phyloP scores from a whole-genome alignment of 2,113 vertebrate species.

The Platichthys stellatus region DNA sequence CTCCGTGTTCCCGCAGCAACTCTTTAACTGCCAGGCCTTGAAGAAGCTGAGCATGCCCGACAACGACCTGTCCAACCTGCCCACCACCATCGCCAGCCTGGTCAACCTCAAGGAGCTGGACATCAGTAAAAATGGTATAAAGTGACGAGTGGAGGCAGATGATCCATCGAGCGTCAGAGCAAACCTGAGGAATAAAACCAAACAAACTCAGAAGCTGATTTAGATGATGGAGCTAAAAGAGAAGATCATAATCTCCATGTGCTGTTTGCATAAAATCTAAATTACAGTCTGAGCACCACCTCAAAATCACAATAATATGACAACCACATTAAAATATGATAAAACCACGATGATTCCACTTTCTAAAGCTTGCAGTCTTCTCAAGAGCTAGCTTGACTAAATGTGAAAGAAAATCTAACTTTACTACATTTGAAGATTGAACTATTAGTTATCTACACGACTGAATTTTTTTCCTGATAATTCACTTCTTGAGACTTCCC shows the following conservation, averaged over 20 bases:
- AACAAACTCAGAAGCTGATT: neutral
- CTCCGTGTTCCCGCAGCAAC: conserved; percentile 86
- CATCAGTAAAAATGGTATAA: conserved; percentile 98
- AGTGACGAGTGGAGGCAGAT: too few relatives aligned
- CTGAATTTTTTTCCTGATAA: too few relatives aligned
- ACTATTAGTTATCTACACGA: too few relatives aligned
- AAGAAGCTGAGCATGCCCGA: conserved; percentile 98
- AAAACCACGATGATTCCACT: too few relatives aligned
- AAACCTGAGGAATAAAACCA: neutral
- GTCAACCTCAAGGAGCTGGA: conserved; percentile 98
- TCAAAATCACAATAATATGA: neutral
- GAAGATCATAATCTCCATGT: neutral
- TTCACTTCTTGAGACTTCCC: too few relatives aligned
- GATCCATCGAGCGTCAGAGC: neutral
- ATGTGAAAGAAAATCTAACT: too few relatives aligned
- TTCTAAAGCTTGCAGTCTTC: too few relatives aligned
- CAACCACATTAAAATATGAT: too few relatives aligned
- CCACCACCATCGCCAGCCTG: conserved; percentile 95
- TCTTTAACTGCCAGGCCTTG: conserved; percentile 98
- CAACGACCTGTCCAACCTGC: conserved; percentile 97
- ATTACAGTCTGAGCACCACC: neutral
- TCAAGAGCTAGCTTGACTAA: too few relatives aligned
- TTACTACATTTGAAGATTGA: too few relatives aligned
- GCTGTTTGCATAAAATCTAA: neutral
- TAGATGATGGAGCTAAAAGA: neutral